These are phyloP conservation scores for Guaruba guarouba DNA, from an alignment of 2,113 vertebrate genomes.

Conservation along the genomic window DNA sequence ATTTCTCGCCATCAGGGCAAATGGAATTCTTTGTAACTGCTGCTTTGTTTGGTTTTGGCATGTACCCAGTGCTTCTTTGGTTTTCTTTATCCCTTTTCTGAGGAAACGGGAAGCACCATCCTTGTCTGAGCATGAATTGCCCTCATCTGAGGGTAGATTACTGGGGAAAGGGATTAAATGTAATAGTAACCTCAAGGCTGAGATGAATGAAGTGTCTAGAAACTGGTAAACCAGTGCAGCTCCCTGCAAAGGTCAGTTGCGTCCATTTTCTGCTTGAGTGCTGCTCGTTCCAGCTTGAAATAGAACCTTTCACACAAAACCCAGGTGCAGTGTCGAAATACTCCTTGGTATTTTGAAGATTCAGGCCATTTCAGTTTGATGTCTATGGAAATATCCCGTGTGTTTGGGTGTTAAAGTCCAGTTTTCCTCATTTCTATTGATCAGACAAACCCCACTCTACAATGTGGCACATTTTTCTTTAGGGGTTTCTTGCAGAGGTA, in stretches of 20 bases:
- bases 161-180: not conserved
- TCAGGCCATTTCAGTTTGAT: not conserved
- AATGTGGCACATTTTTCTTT: fast-evolving
- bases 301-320: not conserved
- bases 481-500: not conserved
- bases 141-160: not conserved
- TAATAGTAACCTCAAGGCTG: not conserved
- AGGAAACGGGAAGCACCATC: not conserved
- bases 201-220: not conserved
- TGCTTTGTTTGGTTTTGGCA: not conserved
- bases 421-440: not conserved
- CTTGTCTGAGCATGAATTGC: not conserved
- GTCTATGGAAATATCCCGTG: not conserved
- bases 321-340: not conserved
- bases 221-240: not conserved
- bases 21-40: not conserved
- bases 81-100: not conserved
- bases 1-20: not conserved
- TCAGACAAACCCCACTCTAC: fast-evolving
- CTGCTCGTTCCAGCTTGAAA: not conserved
- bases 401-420: not conserved
- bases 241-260: not conserved
- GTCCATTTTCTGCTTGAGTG: not conserved
- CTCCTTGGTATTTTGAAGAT: not conserved
- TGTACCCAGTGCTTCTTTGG: not conserved